Evolutionary conservation across 2,797 vertebrate genomes (phyloP).

Genomic region (Propithecus deckenii): DNA sequence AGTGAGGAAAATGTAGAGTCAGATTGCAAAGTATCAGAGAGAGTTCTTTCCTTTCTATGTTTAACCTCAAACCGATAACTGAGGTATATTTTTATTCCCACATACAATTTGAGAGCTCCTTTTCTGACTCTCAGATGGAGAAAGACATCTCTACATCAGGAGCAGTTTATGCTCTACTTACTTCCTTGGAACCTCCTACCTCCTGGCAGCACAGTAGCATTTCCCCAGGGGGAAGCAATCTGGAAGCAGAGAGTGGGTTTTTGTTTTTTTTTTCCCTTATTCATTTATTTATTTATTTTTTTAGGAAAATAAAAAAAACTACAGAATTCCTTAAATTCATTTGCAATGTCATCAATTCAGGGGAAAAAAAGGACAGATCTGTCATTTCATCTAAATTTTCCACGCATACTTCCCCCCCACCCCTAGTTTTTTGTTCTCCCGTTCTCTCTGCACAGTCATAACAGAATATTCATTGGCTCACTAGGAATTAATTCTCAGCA

Average conservation of each 20-base stretch:
- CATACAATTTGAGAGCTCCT: not conserved
- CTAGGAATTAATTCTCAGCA: conserved; percentile 29
- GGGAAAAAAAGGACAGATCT: not conserved
- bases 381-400: conserved; percentile 3
- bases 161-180: conserved; percentile 70
- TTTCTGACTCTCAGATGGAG: conserved; percentile 8
- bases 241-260: conserved; percentile 22
- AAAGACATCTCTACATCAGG: conserved; percentile 18
- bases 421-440: not conserved
- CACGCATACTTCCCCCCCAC: not conserved
- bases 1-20: not conserved
- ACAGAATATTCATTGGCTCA: not conserved
- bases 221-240: conserved; percentile 56
- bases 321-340: conserved; percentile 18
- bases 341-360: not conserved
- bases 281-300: not conserved
- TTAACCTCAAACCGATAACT: not conserved
- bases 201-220: not conserved
- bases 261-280: not conserved
- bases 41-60: not conserved
- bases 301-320: not conserved
- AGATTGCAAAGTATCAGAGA: not conserved
- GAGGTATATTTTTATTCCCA: not conserved
- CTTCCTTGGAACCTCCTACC: not conserved
- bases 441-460: not conserved